These are phyloP conservation scores for Lagodon rhomboides DNA, from an alignment of 2,797 vertebrate genomes.

Conservation along the genomic window DNA sequence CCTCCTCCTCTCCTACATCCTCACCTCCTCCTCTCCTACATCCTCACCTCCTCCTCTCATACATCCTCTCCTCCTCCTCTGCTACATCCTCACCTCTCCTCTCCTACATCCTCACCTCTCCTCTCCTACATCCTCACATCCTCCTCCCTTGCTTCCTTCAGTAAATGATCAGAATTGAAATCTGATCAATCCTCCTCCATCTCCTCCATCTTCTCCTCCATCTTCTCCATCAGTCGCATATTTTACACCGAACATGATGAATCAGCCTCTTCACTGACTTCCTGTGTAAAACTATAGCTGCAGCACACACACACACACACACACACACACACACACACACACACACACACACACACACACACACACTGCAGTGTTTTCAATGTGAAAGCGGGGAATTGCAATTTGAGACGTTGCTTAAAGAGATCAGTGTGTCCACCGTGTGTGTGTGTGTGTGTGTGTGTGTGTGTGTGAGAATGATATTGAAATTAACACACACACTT, in stretches of 20 bases:
- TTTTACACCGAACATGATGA: constrained; percentile 67
- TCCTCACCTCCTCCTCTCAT: too few relatives aligned
- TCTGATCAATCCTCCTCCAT: constrained; percentile 24
- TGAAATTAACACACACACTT: constrained; percentile 19
- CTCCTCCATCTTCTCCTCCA: background rate
- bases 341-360: constrained; percentile 37
- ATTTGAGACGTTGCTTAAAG: constrained; percentile 62
- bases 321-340: constrained; percentile 26
- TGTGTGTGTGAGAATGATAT: constrained; percentile 22
- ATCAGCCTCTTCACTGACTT: constrained; percentile 65
- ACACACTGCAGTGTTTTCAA: constrained; percentile 38
- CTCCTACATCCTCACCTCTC: background rate
- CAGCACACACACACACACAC: constrained; percentile 22
- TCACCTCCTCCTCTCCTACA: too few relatives aligned
- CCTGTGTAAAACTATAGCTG: constrained; percentile 69
- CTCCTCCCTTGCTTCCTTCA: background rate
- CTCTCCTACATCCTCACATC: background rate
- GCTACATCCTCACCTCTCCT: too few relatives aligned
- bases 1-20: too few relatives aligned
- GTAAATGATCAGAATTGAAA: constrained; percentile 34
- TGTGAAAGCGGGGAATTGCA: constrained; percentile 51
- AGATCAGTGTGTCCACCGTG: constrained; percentile 41
- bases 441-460: constrained; percentile 27
- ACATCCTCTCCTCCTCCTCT: too few relatives aligned
- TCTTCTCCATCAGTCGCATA: constrained; percentile 44